phyloP scores from a whole-genome alignment of 2,113 vertebrate genomes.

The Rhabdornis inornatus region DNA sequence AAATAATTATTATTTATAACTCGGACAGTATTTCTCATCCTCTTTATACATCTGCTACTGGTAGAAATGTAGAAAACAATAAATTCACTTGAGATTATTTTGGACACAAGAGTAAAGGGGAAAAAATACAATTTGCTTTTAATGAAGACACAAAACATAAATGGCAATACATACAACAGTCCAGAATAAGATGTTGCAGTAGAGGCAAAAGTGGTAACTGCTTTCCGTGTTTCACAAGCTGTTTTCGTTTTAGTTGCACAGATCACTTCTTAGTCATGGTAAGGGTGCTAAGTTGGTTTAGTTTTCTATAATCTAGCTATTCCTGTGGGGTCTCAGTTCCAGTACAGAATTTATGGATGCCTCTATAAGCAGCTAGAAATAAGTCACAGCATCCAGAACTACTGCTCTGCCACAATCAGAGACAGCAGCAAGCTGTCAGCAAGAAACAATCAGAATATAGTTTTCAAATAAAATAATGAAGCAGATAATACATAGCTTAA shows the following conservation, averaged over 20 bases:
- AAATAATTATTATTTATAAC: neutral
- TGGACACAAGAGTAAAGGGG: neutral
- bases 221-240: neutral
- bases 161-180: neutral
- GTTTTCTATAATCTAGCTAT: neutral
- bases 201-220: neutral
- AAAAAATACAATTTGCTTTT: neutral
- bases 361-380: neutral
- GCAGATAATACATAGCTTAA: neutral
- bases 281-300: neutral
- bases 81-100: neutral
- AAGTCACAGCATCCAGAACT: neutral
- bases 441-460: neutral
- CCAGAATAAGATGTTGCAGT: neutral
- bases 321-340: neutral
- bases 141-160: neutral
- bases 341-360: neutral
- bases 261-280: neutral
- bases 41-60: neutral
- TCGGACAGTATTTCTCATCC: neutral
- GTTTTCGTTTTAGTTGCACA: neutral
- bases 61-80: neutral
- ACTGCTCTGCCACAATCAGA: neutral
- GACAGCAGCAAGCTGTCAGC: neutral
- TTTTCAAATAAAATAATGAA: neutral